Percentiles rank a stretch among this genome's conserved stretches.
These are phyloP conservation scores for Amblyjoppa fuscipennis DNA, from an alignment of 2,888 invertebrate species.

Conservation along the genomic window DNA sequence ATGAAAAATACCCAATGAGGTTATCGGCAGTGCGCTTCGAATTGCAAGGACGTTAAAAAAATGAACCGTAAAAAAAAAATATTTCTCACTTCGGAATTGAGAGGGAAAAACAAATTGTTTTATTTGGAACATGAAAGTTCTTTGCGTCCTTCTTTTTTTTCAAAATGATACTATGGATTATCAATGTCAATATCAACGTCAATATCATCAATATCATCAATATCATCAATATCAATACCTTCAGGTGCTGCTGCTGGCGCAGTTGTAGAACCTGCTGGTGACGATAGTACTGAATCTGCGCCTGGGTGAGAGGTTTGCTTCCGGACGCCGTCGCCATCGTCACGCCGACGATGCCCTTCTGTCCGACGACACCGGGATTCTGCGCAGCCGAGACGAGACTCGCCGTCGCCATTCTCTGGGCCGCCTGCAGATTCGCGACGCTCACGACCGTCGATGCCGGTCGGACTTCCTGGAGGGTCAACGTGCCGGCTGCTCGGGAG, in stretches of 20 bases:
- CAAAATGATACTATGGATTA: no score
- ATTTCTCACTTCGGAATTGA: no score
- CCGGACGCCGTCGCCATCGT: constrained; percentile 85
- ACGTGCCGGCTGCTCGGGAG: constrained; percentile 74
- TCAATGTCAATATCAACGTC: no score
- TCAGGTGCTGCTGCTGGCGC: constrained; percentile 83
- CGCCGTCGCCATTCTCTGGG: constrained; percentile 82
- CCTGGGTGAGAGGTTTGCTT: constrained; percentile 86
- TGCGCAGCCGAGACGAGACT: constrained; percentile 79
- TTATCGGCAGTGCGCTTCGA: no score
- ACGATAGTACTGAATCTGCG: constrained; percentile 88
- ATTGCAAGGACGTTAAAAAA: no score
- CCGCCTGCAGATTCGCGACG: constrained; percentile 82
- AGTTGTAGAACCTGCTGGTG: constrained; percentile 86
- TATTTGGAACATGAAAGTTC: no score
- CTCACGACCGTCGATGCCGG: constrained; percentile 82
- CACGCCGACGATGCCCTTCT: constrained; percentile 85
- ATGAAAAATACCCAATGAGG: no score
- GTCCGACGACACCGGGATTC: constrained; percentile 75
- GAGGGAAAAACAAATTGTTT: no score
- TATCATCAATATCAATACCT: constrained; percentile 64
- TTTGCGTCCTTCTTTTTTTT: no score
- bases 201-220: no score
- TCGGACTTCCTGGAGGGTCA: constrained; percentile 80
- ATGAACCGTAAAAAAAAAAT: no score